A percentile compares a stretch with the other conserved stretches of the same genome.
phyloP scores from a whole-genome alignment of 2,888 invertebrate genomes.

The Chymomyza caudatula region DNA sequence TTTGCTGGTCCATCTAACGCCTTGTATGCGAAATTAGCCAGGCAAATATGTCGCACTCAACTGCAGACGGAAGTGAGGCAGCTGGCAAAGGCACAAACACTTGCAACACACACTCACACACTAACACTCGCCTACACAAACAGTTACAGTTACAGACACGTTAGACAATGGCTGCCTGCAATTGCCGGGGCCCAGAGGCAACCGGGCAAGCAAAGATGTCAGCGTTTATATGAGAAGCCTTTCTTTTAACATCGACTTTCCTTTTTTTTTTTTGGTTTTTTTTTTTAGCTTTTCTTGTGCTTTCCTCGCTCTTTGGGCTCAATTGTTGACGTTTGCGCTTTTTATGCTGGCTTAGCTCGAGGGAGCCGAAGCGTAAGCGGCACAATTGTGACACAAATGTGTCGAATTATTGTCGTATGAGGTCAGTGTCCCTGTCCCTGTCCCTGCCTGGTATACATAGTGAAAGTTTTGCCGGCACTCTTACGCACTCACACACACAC shows the following conservation, averaged over 20 bases:
- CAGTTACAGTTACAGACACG: conserved; percentile 20
- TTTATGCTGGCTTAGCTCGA: neutral
- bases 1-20: neutral
- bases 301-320: conserved; percentile 16
- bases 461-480: conserved; percentile 54
- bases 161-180: conserved; percentile 42
- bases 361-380: neutral
- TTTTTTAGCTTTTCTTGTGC: conserved; percentile 1
- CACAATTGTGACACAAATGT: conserved; percentile 63
- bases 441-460: conserved; percentile 37
- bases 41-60: conserved; percentile 72
- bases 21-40: conserved; percentile 59
- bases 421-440: conserved; percentile 70
- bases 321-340: conserved; percentile 73
- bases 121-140: conserved; percentile 3
- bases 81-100: conserved; percentile 41
- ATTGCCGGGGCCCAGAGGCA: conserved; percentile 46
- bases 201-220: neutral
- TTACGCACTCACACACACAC: conserved; percentile 21
- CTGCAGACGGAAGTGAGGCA: conserved; percentile 59
- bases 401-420: conserved; percentile 70
- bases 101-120: conserved; percentile 11
- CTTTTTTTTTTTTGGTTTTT: neutral
- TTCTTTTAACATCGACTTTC: neutral
- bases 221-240: neutral